Conservation (phyloP, 1,140 invertebrate genomes). For the Ylistrum balloti region DNA sequence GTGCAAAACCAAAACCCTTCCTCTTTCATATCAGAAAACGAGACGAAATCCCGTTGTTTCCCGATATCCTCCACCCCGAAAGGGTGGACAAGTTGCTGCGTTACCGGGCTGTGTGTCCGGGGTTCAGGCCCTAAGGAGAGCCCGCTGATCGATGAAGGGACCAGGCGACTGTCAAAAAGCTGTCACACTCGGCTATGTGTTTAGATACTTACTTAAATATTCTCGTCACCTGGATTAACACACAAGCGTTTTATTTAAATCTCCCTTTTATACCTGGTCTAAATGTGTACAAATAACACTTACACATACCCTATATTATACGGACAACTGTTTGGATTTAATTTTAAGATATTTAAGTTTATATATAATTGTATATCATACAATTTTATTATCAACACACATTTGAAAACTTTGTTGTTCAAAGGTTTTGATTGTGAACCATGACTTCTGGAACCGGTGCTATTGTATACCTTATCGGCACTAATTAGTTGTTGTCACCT, state of each 20-base stretch:
- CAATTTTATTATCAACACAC: not conserved
- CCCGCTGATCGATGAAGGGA: slow-evolving; percentile 9
- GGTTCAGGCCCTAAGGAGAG: not conserved
- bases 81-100: not conserved
- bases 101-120: not conserved
- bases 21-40: not conserved
- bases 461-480: not conserved
- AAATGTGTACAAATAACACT: slow-evolving; percentile 21
- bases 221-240: slow-evolving; percentile 32
- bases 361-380: slow-evolving; percentile 28
- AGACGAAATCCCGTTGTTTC: not conserved
- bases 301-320: not conserved
- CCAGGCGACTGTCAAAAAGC: slow-evolving; percentile 14
- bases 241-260: slow-evolving; percentile 35
- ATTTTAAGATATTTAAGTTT: slow-evolving; percentile 36
- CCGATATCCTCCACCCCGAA: not conserved
- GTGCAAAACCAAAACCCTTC: not conserved
- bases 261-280: not conserved
- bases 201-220: slow-evolving; percentile 29
- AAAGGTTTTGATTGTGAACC: not conserved
- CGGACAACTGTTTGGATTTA: not conserved
- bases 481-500: not conserved
- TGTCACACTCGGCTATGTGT: not conserved
- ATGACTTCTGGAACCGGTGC: not conserved
- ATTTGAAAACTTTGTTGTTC: not conserved